These are phyloP conservation scores for Procapra przewalskii DNA, from an alignment of 2,113 vertebrate genomes.

Conservation along the genomic window DNA sequence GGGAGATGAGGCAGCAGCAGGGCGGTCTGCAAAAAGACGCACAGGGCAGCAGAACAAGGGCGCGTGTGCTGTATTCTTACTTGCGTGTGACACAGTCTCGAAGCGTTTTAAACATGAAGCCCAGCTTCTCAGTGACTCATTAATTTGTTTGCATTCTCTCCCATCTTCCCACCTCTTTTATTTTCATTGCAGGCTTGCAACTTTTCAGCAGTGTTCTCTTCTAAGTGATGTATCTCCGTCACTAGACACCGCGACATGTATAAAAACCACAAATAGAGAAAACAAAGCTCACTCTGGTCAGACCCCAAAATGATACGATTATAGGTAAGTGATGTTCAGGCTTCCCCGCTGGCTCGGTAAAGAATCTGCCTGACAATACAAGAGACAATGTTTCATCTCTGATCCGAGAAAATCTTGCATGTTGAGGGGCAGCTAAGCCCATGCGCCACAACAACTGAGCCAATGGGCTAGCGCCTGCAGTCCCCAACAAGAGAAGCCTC, in stretches of 20 bases:
- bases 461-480: background rate
- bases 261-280: constrained; percentile 43
- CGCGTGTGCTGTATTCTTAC: background rate
- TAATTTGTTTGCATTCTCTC: background rate
- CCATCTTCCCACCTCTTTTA: background rate
- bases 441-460: accelerated
- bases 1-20: background rate
- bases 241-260: background rate
- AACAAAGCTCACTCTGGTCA: constrained; percentile 20
- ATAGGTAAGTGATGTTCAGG: constrained; percentile 13
- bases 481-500: background rate
- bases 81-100: background rate
- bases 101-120: constrained; percentile 20
- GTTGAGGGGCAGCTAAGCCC: background rate
- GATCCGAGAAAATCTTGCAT: background rate
- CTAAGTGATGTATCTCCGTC: background rate
- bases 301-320: constrained; percentile 1
- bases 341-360: background rate
- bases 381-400: background rate
- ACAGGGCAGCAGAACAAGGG: background rate
- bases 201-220: background rate
- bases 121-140: background rate
- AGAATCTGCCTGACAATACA: background rate
- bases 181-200: background rate
- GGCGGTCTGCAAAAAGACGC: background rate